Evolutionary conservation across 2,888 invertebrate genomes (phyloP).

Genomic region (Trachelus iudaicus): DNA sequence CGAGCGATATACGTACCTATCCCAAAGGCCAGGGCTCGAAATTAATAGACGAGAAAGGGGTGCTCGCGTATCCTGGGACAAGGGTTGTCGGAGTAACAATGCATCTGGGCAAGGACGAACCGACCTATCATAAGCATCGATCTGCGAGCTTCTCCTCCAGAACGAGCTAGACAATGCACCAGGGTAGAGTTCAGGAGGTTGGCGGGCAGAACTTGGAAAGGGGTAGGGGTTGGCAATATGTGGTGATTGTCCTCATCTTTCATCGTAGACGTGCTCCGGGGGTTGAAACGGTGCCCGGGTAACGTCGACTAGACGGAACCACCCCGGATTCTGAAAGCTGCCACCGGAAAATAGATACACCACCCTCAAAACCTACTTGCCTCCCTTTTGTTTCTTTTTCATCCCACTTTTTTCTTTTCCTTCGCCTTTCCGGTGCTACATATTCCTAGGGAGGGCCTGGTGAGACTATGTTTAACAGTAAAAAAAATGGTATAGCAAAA

Average conservation of each 20-base stretch:
- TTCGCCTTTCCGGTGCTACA: not conserved
- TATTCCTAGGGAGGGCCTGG: not conserved
- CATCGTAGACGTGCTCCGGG: conserved; percentile 25
- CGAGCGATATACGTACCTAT: not conserved
- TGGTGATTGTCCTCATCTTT: conserved; percentile 44
- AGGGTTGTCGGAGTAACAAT: conserved; percentile 29
- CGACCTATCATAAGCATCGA: conserved; percentile 47
- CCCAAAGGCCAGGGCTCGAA: not conserved
- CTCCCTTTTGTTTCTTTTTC: conserved; percentile 10
- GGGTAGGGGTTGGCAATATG: conserved; percentile 31
- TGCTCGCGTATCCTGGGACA: not conserved
- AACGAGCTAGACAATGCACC: conserved; percentile 5
- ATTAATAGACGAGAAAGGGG: not conserved
- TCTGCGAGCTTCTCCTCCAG: conserved; percentile 24
- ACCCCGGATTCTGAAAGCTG: conserved; percentile 33
- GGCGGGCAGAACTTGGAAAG: conserved; percentile 6
- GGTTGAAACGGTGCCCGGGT: conserved; percentile 25
- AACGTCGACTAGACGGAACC: conserved; percentile 33
- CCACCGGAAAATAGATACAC: conserved; percentile 40
- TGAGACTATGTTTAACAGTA: not conserved
- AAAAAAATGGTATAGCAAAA: not conserved
- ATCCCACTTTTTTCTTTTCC: not conserved
- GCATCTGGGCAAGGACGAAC: conserved; percentile 33
- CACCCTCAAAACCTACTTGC: conserved; percentile 24
- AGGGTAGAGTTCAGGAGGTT: conserved; percentile 5